Evolutionary conservation across 2,113 vertebrate genomes (phyloP), one percentile per base, ranked within the genome.

Genomic region (Toxotes jaculatrix): DNA sequence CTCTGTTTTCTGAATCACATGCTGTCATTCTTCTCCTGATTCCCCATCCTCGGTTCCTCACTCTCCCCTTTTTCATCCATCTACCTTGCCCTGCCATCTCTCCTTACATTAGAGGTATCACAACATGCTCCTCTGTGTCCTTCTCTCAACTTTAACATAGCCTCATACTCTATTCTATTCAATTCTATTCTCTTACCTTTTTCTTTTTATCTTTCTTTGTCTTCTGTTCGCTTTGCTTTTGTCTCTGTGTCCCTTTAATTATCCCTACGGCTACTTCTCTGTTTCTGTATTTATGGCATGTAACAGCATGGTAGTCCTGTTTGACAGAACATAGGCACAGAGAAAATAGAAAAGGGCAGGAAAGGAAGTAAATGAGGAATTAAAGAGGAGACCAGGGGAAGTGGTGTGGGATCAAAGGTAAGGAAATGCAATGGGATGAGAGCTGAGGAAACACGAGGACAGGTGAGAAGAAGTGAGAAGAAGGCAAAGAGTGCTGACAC

Each of bases 1-100:
- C 71, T 82, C 74, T 61, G 79, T 79, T 64, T 91, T 82, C 74
- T 61, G 79, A 79, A 69, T 91, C 84, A 81, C 83, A 69, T 77
- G 27, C 68, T 77, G 83, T 79, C 76, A 68, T 71, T 80, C 80
- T 57, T 71, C 76, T 74, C 19, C 71, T 7, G 45, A 74, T 71
- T 76, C 47, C 55, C 64, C 38, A 63, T 76, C 47, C 59, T 70
- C 38, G 67, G 56, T 49, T 77, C 56, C 53, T 82, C 80, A 65
- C 68, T 64, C 38, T 68, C 65, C 72, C 45, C 27, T 57, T 61
- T 36, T 16, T n/a, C 62, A 60, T 66, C 32, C 21, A 78, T 86
- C 64, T 47, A 17, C 74, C 40, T 34, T 21, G 4, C 59, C 55
- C 63, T 81, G 73, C 56, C 75, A 74, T 67, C 57, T 78, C 65